Evolutionary conservation across 35 echinoderm and acorn worm species (phyloP), one percentile per base, ranked within the genome.

Genomic region (Ophiothrix spiculata): DNA sequence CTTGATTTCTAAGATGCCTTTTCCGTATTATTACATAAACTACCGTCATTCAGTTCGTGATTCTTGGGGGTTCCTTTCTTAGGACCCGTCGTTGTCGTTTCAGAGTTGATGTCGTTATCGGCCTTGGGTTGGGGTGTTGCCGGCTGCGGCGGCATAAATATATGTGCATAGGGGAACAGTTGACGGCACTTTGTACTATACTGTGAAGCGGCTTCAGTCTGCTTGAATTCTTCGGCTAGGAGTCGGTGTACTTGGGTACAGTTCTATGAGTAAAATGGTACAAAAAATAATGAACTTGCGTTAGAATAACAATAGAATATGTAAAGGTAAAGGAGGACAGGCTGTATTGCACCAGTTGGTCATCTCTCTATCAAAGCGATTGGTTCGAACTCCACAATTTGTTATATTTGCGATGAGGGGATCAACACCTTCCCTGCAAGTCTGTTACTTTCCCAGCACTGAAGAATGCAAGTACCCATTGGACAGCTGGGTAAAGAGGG

Each of bases 181-280:
- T 97, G 34, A 74, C 91, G 95, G 75, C 95, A 97, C 75, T 83
- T 69, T 21, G 79, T 38, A 75, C 87, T 85, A 88, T 93, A 97
- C 35, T 90, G 46, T 17, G 40, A 40, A 17, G 83, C 90, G 35
- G 85, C 88, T 17, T 84, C 35, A 34, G 79, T 80, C 23, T 64
- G 56, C 75, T 97, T 97, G 36, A 93, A 87, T 19, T 90, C 88
- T 16, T 79, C 77, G 2, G 83, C 49, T 38, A 97, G 81, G 33
- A 93, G 79, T 14, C 45, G 56, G 25, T 93, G 75, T 56, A 93
- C 85, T 76, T 75, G 39, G 74, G 85, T 85, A 79, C 91, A 93
- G 38, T 79, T 87, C 95, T 97, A 41, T 76, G 39, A 56, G 23
- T 36, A 77, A 93, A 75, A 1, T 75, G 63, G 28, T n/a, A 63